A percentile compares a stretch with the other conserved stretches of the same genome.
These are phyloP conservation scores for Anticlea derivata DNA, from an alignment of 2,888 invertebrate genomes.

Conservation along the genomic window DNA sequence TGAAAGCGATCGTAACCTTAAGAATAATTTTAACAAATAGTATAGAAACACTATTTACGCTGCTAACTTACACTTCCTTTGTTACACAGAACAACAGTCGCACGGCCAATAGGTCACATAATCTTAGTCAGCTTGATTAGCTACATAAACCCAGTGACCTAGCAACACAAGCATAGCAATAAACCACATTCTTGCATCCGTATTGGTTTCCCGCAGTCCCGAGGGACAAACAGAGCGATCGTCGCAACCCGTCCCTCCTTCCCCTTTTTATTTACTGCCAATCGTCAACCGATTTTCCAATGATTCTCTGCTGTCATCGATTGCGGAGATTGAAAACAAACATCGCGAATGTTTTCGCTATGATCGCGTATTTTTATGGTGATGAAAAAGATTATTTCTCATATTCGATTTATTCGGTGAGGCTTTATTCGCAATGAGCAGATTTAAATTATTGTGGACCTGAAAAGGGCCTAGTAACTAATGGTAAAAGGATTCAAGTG, in stretches of 20 bases:
- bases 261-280: constrained; percentile 56
- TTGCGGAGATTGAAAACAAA: constrained; percentile 44
- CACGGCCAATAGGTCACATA: constrained; percentile 5
- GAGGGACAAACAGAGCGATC: constrained; percentile 49
- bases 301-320: constrained; percentile 40
- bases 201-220: constrained; percentile 58
- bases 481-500: too few species aligned
- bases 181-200: constrained; percentile 41
- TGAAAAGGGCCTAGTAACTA: too few species aligned
- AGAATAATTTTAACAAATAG: too few species aligned
- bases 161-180: constrained; percentile 11
- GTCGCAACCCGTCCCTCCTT: constrained; percentile 54
- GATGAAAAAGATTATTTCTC: neutral
- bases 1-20: too few species aligned
- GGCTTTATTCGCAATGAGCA: too few species aligned
- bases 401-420: too few species aligned
- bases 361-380: neutral
- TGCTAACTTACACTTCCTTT: too few species aligned
- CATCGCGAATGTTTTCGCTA: neutral
- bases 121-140: constrained; percentile 20
- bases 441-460: too few species aligned
- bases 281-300: constrained; percentile 47
- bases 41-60: too few species aligned
- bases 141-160: constrained; percentile 17
- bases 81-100: neutral